phyloP scores from a whole-genome alignment of 1,140 invertebrate species.

The Leptinotarsa undecemlineata region DNA sequence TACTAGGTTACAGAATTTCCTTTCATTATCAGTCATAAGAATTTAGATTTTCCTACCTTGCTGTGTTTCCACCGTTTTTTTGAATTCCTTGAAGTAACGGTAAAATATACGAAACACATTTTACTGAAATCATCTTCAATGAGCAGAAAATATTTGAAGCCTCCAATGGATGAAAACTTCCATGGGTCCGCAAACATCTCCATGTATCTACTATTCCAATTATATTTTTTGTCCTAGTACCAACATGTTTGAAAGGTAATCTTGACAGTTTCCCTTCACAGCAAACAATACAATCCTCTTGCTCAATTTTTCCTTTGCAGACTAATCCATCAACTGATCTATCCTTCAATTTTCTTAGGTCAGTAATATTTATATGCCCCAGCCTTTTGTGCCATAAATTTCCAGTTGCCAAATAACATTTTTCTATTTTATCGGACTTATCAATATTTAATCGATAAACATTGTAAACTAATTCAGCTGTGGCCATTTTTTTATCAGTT shows the following conservation, averaged over 20 bases:
- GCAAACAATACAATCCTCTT: background rate
- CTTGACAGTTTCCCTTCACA: background rate
- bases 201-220: background rate
- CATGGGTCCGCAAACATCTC: conserved; percentile 32
- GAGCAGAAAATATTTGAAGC: conserved; percentile 52
- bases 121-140: conserved; percentile 54
- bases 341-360: background rate
- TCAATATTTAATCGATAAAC: background rate
- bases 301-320: background rate
- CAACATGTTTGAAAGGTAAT: background rate
- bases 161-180: conserved; percentile 42
- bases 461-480: conserved; percentile 1
- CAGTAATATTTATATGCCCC: background rate
- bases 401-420: background rate
- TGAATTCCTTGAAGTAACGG: conserved; percentile 50
- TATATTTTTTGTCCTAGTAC: background rate
- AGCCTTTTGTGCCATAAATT: background rate
- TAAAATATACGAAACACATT: conserved; percentile 50
- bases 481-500: background rate
- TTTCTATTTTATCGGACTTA: background rate
- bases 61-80: conserved; percentile 45
- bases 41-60: conserved; percentile 45
- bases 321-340: background rate
- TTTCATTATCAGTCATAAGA: conserved; percentile 37
- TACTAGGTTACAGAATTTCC: conserved; percentile 42